Evolutionary conservation across 2,888 invertebrate genomes (phyloP).

Genomic region (Oeneis ivallda): DNA sequence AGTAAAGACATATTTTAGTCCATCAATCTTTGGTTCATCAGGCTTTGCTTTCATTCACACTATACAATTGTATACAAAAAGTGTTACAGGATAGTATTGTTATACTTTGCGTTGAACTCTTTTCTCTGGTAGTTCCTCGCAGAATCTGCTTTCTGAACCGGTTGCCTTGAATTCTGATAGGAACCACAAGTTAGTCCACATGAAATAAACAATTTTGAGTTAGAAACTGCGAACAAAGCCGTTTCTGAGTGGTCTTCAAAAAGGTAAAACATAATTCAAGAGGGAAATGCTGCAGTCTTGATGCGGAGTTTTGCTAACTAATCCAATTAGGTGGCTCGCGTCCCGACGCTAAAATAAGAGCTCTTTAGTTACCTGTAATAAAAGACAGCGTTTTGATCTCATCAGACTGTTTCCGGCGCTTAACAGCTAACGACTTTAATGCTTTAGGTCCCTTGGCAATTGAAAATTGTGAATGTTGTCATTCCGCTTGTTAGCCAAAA

Average conservation of each 20-base stretch:
- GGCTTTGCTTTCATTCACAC: too few relatives aligned
- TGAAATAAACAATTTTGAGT: not conserved
- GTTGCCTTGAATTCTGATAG: too few relatives aligned
- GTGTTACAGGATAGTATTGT: too few relatives aligned
- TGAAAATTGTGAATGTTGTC: slow-evolving; percentile 8
- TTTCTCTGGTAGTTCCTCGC: too few relatives aligned
- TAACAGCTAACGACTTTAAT: slow-evolving; percentile 33
- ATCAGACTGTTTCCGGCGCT: slow-evolving; percentile 30
- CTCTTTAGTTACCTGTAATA: slow-evolving; percentile 38
- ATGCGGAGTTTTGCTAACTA: slow-evolving; percentile 66
- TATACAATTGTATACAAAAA: too few relatives aligned
- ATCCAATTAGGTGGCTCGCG: slow-evolving; percentile 62
- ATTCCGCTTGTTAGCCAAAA: slow-evolving; percentile 10
- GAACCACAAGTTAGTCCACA: too few relatives aligned
- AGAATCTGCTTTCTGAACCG: too few relatives aligned
- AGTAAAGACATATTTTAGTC: too few relatives aligned
- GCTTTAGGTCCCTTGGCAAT: slow-evolving; percentile 9
- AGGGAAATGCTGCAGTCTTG: slow-evolving; percentile 55
- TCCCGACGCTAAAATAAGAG: slow-evolving; percentile 37
- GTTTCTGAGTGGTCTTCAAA: slow-evolving; percentile 9
- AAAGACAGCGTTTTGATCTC: slow-evolving; percentile 36
- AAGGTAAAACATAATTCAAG: slow-evolving; percentile 36
- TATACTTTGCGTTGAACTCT: too few relatives aligned
- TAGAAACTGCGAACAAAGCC: not conserved
- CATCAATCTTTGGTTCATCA: too few relatives aligned